Evolutionary conservation across 2,113 vertebrate genomes (phyloP).

Genomic region (Rhinoderma darwinii): DNA sequence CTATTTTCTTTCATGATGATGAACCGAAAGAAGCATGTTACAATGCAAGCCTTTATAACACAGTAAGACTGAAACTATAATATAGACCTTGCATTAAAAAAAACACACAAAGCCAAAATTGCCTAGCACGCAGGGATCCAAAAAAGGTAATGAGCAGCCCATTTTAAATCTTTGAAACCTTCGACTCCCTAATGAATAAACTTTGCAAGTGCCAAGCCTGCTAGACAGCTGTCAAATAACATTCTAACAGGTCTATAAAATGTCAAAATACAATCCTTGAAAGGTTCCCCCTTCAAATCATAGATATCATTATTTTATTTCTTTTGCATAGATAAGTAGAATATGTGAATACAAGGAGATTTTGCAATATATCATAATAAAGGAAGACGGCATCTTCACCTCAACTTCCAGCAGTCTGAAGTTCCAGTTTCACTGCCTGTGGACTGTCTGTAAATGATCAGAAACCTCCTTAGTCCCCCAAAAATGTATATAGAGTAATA

Average conservation of each 20-base stretch:
- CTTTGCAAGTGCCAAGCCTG: neutral
- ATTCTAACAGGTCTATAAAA: neutral
- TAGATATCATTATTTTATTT: no score
- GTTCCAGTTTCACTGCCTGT: no score
- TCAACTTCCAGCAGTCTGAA: no score
- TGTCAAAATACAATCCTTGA: no score
- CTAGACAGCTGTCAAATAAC: neutral
- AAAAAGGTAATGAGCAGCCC: neutral
- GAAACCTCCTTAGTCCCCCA: no score
- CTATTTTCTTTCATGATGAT: constrained; percentile 20
- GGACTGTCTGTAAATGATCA: no score
- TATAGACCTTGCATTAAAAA: neutral
- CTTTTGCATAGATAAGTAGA: no score
- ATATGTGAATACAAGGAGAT: no score
- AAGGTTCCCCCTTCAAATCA: no score
- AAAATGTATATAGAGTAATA: no score
- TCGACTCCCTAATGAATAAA: neutral
- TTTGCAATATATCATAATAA: no score
- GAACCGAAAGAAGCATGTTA: neutral
- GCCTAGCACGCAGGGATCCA: neutral
- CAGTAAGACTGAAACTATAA: neutral
- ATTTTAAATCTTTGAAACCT: neutral
- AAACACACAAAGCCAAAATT: neutral
- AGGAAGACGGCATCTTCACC: no score
- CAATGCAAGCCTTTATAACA: neutral